phyloP scores from a whole-genome alignment of 2,113 vertebrate genomes.

The Connochaetes taurinus region DNA sequence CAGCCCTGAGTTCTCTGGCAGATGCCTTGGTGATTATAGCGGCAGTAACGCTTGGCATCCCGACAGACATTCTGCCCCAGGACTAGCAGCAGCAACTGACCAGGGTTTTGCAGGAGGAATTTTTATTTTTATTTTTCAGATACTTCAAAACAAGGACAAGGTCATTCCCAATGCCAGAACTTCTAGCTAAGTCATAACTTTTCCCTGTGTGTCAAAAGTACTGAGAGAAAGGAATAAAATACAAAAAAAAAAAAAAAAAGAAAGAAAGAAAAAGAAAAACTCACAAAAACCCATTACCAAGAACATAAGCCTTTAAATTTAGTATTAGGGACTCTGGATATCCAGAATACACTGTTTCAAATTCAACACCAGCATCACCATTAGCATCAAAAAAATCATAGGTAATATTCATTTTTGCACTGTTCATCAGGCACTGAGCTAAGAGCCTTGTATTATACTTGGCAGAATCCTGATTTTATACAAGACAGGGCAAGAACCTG shows the following conservation, averaged over 20 bases:
- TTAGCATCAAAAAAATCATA: background rate
- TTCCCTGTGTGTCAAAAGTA: background rate
- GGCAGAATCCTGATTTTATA: background rate
- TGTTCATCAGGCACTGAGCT: background rate
- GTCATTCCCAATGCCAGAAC: background rate
- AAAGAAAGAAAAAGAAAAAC: background rate
- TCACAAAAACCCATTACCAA: background rate
- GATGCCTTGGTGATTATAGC: background rate
- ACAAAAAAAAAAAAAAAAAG: background rate
- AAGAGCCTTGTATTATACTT: background rate
- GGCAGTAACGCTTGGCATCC: conserved; percentile 11
- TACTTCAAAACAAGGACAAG: conserved; percentile 49
- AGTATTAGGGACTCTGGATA: background rate
- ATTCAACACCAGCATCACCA: background rate
- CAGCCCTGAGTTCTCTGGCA: conserved; percentile 37
- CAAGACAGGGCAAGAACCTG: background rate
- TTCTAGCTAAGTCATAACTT: background rate
- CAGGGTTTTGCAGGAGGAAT: conserved; percentile 14
- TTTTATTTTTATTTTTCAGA: conserved; percentile 58
- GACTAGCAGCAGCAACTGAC: conserved; percentile 4
- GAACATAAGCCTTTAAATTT: background rate
- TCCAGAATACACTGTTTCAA: background rate
- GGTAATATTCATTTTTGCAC: background rate
- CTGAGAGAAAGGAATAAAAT: background rate
- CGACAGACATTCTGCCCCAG: background rate